Evolutionary conservation across 2,113 vertebrate species (phyloP), one percentile per base, ranked within the genome.

Genomic region (Carassius auratus): DNA sequence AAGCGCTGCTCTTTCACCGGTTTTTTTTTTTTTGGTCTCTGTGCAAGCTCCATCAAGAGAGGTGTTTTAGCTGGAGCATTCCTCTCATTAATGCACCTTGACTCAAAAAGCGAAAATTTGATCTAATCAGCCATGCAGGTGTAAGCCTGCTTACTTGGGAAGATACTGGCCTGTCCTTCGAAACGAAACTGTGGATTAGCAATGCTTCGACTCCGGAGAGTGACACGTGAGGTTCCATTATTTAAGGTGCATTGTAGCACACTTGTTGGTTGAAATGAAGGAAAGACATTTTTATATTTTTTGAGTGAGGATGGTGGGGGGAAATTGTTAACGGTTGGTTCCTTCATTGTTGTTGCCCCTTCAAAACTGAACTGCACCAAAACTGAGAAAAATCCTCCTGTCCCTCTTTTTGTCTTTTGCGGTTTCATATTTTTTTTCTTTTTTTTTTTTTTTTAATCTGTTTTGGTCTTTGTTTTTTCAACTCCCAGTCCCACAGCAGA

Each of bases 201-300:
- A 81, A 88, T 88, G 87, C 75, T 84, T 68, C 69, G 48, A 64
- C 57, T 81, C 42, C 55, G 48, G 30, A 80, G 61, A 79, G 85
- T 77, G 5, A 85, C 38, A 62, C 77, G 33, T 50, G 21, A 69
- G 55, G 23, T n/a, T 68, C 17, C 26, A 13, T 59, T 62, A 45
- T 68, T 59, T n/a, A 8, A 50, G 75, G 76, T 86, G 68, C 76
- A 76, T 33, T 61, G 84, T 62, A 30, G 5, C 17, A 45, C 76
- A 69, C 50, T 9, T 21, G 52, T 8, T 84, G 76, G 80, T 52
- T 80, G 10, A 84, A 81, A 85, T 82, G 77, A 88, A 57, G 80
- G 75, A 73, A 33, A 78, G 78, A 66, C 64, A 68, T 79, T 89
- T 82, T 68, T 76, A 26, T 23, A 38, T 82, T 82, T 89, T 69